A percentile compares a stretch with the other conserved stretches of the same genome.
These are phyloP conservation scores for Tangara arthus DNA, from an alignment of 2,797 vertebrate species.

Conservation along the genomic window DNA sequence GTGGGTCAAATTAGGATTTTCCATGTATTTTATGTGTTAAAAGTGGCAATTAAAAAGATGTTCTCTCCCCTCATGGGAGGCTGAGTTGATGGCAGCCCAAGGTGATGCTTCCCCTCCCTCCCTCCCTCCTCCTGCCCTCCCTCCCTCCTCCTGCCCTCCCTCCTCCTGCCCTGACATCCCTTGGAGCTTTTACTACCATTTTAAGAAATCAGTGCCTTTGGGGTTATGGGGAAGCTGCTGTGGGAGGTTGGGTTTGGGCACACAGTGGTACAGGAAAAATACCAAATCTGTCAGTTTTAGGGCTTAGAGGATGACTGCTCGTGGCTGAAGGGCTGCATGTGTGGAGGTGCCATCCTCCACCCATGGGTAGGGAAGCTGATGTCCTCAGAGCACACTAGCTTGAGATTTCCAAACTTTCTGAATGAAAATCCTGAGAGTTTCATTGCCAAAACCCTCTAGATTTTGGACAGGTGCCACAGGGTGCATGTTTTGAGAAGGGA, in stretches of 20 bases:
- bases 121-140: not conserved
- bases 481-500: not conserved
- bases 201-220: not conserved
- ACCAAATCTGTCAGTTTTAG: not conserved
- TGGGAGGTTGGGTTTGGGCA: not conserved
- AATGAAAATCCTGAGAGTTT: not conserved
- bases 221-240: not conserved
- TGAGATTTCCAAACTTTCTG: not conserved
- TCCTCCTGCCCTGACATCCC: not conserved
- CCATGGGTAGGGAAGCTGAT: accelerated
- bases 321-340: accelerated
- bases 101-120: not conserved
- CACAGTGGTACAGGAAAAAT: accelerated
- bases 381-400: accelerated
- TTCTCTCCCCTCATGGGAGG: not conserved
- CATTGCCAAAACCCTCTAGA: accelerated
- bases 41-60: not conserved
- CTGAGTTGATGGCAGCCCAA: not conserved
- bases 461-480: accelerated
- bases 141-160: not conserved
- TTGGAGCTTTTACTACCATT: not conserved
- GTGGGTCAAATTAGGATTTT: not conserved
- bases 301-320: not conserved
- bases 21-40: not conserved
- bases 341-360: accelerated